A percentile compares a stretch with the other conserved stretches of the same genome.
These are phyloP conservation scores for Ammodytes marinus DNA, from an alignment of 2,113 vertebrate species.

Conservation along the genomic window DNA sequence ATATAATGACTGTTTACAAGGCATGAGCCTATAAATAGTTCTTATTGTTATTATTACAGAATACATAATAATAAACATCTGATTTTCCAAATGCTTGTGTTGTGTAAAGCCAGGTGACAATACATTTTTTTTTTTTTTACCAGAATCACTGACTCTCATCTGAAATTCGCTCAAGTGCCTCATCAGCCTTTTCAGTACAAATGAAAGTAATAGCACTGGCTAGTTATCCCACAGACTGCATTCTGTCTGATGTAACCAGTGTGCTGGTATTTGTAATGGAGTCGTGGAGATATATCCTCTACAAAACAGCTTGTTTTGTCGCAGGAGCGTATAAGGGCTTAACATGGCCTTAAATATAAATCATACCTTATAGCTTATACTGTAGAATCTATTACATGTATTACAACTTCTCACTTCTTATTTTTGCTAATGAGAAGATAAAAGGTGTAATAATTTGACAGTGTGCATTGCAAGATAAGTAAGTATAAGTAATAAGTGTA, in stretches of 20 bases:
- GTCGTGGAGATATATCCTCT: not conserved
- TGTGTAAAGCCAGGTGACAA: not conserved
- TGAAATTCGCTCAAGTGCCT: not conserved
- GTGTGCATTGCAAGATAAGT: not conserved
- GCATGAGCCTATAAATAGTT: constrained; percentile 5
- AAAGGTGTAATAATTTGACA: not conserved
- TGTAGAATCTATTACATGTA: not conserved
- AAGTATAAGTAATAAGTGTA: too few species aligned
- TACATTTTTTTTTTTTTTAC: not conserved
- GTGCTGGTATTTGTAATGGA: not conserved
- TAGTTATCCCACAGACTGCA: too few species aligned
- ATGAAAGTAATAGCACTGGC: not conserved
- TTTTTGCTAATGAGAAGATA: not conserved
- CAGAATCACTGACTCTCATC: not conserved
- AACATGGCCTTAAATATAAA: not conserved
- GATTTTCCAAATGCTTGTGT: constrained; percentile 20
- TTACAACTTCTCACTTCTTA: not conserved
- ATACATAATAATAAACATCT: constrained; percentile 57
- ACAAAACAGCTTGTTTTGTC: not conserved
- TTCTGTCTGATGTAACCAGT: not conserved
- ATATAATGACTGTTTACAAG: constrained; percentile 10
- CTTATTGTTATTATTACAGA: constrained; percentile 2
- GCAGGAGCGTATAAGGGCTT: not conserved
- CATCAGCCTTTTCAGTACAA: not conserved
- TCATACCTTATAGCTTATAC: not conserved